phyloP scores from a whole-genome alignment of 2,113 vertebrate genomes.

The Phodopus roborovskii region DNA sequence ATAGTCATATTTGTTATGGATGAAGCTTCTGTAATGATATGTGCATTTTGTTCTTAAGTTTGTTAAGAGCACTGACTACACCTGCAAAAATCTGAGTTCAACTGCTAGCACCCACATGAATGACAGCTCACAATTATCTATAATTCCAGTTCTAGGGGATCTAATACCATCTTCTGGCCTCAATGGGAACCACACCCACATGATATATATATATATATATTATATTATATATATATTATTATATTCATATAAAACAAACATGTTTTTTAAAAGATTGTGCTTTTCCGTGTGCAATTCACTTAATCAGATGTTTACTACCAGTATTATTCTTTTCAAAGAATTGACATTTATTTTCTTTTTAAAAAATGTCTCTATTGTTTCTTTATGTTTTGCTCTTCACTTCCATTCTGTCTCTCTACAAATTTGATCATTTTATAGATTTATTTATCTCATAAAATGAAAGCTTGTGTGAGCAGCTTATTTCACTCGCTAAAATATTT shows the following conservation, averaged over 20 bases:
- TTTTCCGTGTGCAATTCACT: not conserved
- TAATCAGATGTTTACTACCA: not conserved
- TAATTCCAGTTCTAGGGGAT: not conserved
- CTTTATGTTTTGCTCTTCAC: not conserved
- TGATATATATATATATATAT: not conserved
- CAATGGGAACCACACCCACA: not conserved
- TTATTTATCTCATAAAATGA: not conserved
- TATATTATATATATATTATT: not conserved
- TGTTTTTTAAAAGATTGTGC: not conserved
- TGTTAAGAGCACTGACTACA: not conserved
- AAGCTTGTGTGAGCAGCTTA: not conserved
- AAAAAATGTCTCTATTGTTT: not conserved
- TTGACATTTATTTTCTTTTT: not conserved
- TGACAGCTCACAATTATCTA: not conserved
- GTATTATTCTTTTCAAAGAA: not conserved
- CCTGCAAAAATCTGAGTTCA: not conserved
- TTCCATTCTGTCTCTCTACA: not conserved
- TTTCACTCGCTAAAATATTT: not conserved
- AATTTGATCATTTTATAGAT: not conserved
- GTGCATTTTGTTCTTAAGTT: not conserved
- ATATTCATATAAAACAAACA: no score
- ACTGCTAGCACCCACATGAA: not conserved
- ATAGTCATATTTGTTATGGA: not conserved
- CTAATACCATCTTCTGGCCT: not conserved
- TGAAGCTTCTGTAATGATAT: not conserved